Conservation (phyloP, 2,888 invertebrate species). For the Octodonta nipae region DNA sequence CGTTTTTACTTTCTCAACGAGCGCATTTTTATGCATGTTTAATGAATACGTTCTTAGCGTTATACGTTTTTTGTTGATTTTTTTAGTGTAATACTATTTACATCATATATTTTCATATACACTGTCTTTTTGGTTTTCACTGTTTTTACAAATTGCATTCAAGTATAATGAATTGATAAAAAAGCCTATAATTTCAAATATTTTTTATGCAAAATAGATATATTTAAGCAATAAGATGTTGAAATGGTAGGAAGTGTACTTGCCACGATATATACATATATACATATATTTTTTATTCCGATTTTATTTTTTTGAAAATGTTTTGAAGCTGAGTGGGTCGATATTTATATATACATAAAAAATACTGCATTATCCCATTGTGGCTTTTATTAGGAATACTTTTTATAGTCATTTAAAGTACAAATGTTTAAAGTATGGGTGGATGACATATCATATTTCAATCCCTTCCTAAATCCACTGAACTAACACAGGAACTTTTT, state of each 20-base stretch:
- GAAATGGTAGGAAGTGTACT: constrained; percentile 17
- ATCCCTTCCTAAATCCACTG: constrained; percentile 15
- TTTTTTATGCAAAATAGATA: constrained; percentile 15
- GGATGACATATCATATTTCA: constrained; percentile 29
- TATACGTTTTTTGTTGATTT: too few relatives aligned
- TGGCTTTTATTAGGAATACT: constrained; percentile 32
- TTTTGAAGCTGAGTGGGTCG: constrained; percentile 17
- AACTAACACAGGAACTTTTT: constrained; percentile 15
- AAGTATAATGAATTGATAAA: too few relatives aligned
- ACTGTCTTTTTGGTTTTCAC: too few relatives aligned
- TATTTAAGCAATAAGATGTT: constrained; percentile 18
- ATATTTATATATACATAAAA: constrained; percentile 9
- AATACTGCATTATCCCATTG: constrained; percentile 20
- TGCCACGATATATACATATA: constrained; percentile 14
- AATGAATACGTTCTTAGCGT: too few relatives aligned
- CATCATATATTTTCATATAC: too few relatives aligned
- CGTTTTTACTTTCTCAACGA: too few relatives aligned
- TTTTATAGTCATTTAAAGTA: constrained; percentile 68
- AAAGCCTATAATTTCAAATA: constrained; percentile 16
- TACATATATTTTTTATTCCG: constrained; percentile 18
- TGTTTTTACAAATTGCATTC: too few relatives aligned
- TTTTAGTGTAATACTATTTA: too few relatives aligned
- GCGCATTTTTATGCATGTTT: too few relatives aligned
- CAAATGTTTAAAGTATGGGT: constrained; percentile 49
- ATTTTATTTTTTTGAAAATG: constrained; percentile 18